These are phyloP conservation scores for Atta texana DNA, from an alignment of 1,140 invertebrate species.

Conservation along the genomic window DNA sequence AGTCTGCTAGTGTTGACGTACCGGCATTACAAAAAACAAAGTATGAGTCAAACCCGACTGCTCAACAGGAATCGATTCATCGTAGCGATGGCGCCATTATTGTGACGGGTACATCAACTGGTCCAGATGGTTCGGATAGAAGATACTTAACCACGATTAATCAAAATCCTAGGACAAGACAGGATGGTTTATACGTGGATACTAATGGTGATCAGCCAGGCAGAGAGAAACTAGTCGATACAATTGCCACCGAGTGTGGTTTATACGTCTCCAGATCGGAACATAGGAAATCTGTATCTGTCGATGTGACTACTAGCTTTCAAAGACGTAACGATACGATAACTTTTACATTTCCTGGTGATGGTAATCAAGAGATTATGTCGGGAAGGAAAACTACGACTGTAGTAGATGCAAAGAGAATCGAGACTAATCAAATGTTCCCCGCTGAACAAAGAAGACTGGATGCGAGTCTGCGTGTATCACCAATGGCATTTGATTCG, in stretches of 20 bases:
- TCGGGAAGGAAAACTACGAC: constrained; percentile 73
- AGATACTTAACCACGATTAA: constrained; percentile 78
- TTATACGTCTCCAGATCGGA: constrained; percentile 81
- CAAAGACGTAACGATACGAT: constrained; percentile 82
- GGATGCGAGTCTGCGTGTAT: constrained; percentile 80
- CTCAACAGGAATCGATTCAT: constrained; percentile 71
- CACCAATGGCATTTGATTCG: constrained; percentile 81
- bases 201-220: constrained; percentile 78
- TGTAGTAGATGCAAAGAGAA: constrained; percentile 78
- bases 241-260: constrained; percentile 74
- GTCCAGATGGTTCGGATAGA: constrained; percentile 75
- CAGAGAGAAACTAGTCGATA: constrained; percentile 77
- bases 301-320: constrained; percentile 81
- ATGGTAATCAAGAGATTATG: constrained; percentile 76
- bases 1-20: constrained; percentile 79
- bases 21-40: constrained; percentile 68
- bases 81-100: constrained; percentile 67
- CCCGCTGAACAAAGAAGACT: constrained; percentile 79
- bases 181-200: constrained; percentile 84
- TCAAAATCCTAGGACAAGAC: constrained; percentile 83
- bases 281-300: constrained; percentile 82
- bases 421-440: constrained; percentile 78
- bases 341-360: constrained; percentile 82
- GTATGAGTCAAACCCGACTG: constrained; percentile 59
- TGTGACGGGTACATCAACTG: constrained; percentile 67